Conservation (phyloP, 2,888 invertebrate genomes). For the Euphydryas editha region DNA sequence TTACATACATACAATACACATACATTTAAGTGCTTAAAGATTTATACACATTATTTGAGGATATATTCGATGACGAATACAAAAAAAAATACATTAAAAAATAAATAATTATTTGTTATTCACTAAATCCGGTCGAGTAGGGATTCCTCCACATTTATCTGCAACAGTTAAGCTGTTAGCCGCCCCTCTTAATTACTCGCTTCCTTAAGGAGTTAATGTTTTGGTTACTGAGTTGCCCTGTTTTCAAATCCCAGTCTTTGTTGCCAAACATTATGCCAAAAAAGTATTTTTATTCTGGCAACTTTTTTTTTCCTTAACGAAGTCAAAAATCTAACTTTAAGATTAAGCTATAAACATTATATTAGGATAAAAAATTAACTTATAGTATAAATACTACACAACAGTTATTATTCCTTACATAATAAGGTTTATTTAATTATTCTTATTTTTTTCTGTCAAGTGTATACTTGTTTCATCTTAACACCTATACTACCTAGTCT, state of each 20-base stretch:
- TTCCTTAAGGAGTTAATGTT: conserved; percentile 54
- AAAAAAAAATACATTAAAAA: not conserved
- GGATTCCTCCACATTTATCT: conserved; percentile 45
- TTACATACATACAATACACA: too few species aligned
- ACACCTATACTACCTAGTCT: too few species aligned
- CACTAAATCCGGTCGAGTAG: conserved; percentile 17
- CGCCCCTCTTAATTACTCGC: conserved; percentile 55
- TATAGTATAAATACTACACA: too few species aligned
- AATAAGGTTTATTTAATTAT: too few species aligned
- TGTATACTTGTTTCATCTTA: too few species aligned
- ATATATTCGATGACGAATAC: not conserved
- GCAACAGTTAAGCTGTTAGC: conserved; percentile 55
- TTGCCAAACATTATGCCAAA: not conserved
- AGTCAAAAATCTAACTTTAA: too few species aligned
- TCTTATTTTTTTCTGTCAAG: too few species aligned
- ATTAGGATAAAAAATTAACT: too few species aligned
- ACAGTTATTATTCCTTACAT: too few species aligned
- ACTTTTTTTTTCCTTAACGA: not conserved
- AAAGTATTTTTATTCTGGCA: not conserved
- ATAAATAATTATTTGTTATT: not conserved
- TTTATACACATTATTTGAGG: too few species aligned
- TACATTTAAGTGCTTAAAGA: too few species aligned
- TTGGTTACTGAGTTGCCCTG: conserved; percentile 41
- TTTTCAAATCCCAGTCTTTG: conserved; percentile 18
- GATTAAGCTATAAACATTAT: too few species aligned